Evolutionary conservation across 2,888 invertebrate genomes (phyloP).

Genomic region (Tinea trinotella): DNA sequence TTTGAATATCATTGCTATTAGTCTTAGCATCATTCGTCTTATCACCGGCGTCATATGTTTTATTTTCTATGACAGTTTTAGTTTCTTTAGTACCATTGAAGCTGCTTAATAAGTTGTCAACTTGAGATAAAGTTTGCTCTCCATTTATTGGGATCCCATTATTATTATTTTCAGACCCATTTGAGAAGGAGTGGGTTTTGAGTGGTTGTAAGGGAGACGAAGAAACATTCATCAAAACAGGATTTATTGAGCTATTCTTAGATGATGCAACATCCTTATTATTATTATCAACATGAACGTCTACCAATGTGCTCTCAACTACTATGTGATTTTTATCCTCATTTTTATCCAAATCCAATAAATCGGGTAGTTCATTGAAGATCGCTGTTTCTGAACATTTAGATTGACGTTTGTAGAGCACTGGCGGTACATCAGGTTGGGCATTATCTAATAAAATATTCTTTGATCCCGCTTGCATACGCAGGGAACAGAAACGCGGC

Average conservation of each 20-base stretch:
- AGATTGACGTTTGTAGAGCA: conserved; percentile 78
- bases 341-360: conserved; percentile 47
- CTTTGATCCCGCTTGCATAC: conserved; percentile 83
- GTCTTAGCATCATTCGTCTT: conserved; percentile 32
- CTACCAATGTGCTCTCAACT: conserved; percentile 58
- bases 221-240: conserved; percentile 57
- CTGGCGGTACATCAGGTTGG: conserved; percentile 79
- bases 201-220: conserved; percentile 63
- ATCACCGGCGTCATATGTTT: conserved; percentile 30
- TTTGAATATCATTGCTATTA: conserved; percentile 55
- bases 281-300: conserved; percentile 59
- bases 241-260: conserved; percentile 51
- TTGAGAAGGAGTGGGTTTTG: conserved; percentile 60
- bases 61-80: neutral
- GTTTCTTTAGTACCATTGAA: conserved; percentile 30
- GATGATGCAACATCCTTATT: conserved; percentile 45
- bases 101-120: conserved; percentile 54
- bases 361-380: conserved; percentile 58
- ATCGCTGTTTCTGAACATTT: conserved; percentile 60
- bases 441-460: conserved; percentile 86
- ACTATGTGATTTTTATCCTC: conserved; percentile 49
- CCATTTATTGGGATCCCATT: conserved; percentile 48
- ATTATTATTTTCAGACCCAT: conserved; percentile 55
- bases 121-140: conserved; percentile 48
- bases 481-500: conserved; percentile 82